Base-by-base conservation (phyloP, 2,113 vertebrate genomes). In the Ochotona princeps region DNA sequence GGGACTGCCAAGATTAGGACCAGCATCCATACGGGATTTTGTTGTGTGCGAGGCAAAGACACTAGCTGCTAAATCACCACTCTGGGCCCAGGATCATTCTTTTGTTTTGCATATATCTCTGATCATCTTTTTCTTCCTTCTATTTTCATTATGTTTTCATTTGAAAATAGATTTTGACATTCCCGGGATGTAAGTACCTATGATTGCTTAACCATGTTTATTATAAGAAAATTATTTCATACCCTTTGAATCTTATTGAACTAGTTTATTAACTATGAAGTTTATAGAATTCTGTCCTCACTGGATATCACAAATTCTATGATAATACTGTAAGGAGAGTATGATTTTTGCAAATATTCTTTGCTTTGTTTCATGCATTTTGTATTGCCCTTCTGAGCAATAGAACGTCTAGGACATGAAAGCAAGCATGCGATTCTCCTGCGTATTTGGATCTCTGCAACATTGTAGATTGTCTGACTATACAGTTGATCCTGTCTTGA, bases 141-240 rank as follows among this genome's bases (percentile, higher is more conserved):
- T 61, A 10, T 74, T 47, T 92, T n/a, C 73, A 78, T 44, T 70
- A 54, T 61, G 8, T 32, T 49, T 3, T 70, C 14, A 8, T 78
- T 73, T 92, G 10, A 88, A 70, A 2, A 72, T 25, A 76, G 76
- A 85, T 1, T 0, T 8, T 35, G 51, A 1, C 35, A 21, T 78
- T 8, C 73, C 11, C 49, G 15, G 2, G 30, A 4, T 54, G 26
- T 70, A 4, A 25, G 11, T 9, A 54, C 1, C 4, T 1, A 1
- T 88, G n/a, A 10, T 72, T 66, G 28, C 2, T 85, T 70, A 69
- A 20, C 67, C 60, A 38, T 30, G 54, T 4, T 47, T 72, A n/a
- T 47, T 72, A n/a, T n/a, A n/a, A 30, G 10, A 87, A 65, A 35
- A 11, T 94, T 83, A 51, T 28, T 47, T 30, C 57, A 1, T 18